Conservation (phyloP, 2,113 vertebrate species). For the Zapornia atra region DNA sequence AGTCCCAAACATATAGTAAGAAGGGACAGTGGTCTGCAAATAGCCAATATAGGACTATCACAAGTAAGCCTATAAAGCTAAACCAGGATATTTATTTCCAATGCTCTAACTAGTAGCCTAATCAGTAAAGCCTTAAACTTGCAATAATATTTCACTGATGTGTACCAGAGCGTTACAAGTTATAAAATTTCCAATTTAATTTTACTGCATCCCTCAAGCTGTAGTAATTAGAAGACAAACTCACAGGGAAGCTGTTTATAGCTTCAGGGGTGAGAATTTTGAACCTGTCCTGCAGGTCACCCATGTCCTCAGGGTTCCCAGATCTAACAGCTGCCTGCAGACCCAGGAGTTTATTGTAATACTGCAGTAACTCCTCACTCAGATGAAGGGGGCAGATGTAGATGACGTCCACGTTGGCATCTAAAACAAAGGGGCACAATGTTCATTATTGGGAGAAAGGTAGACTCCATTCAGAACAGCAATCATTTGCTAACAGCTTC, state of each 20-base stretch:
- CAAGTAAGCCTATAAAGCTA: constrained; percentile 72
- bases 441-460: constrained; percentile 57
- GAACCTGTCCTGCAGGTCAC: constrained; percentile 83
- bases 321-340: constrained; percentile 79
- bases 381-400: constrained; percentile 84
- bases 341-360: constrained; percentile 86
- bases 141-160: constrained; percentile 84
- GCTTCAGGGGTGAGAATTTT: constrained; percentile 91
- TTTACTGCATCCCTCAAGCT: constrained; percentile 80
- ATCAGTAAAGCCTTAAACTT: constrained; percentile 82
- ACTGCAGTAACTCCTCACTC: constrained; percentile 82
- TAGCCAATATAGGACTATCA: constrained; percentile 39
- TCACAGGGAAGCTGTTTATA: constrained; percentile 87
- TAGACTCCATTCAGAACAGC: background rate
- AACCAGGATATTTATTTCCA: constrained; percentile 78
- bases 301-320: constrained; percentile 67
- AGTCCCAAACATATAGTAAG: constrained; percentile 7
- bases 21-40: constrained; percentile 26
- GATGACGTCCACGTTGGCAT: constrained; percentile 90
- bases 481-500: background rate
- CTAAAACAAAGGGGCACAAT: constrained; percentile 76
- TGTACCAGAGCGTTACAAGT: constrained; percentile 78
- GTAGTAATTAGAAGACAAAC: constrained; percentile 81
- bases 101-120: constrained; percentile 77
- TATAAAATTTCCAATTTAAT: constrained; percentile 88